Base-by-base conservation (phyloP, 2,797 vertebrate species). In the Acanthurus tractus region DNA sequence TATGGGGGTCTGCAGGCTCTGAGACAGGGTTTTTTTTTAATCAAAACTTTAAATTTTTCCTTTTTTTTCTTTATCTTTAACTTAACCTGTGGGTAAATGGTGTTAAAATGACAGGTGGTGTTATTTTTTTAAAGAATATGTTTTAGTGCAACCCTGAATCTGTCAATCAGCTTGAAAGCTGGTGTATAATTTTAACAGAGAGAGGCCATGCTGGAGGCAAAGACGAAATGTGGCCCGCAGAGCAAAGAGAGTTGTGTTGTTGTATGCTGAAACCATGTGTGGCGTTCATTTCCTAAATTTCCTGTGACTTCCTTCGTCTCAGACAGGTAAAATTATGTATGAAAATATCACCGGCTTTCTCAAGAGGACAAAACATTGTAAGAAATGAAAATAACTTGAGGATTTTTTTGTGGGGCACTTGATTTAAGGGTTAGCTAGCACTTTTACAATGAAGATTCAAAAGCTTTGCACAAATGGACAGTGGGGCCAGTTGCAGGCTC, bases 241-340 rank as follows among this genome's bases (percentile, higher is more conserved):
- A 81, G 71, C 68, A 45, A 49, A 66, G 49, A 61, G 46, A 73
- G 64, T 34, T 66, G 55, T 62, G 69, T 79, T 55, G 44, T 50
- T 79, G 50, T 15, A 49, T 69, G 69, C 23, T 76, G 42, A 85
- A 84, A 87, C 36, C 63, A 73, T 64, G 78, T 65, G 50, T 52
- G 59, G 69, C 6, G 38, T 56, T 89, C 73, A 75, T 86, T 91
- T 91, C 73, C 84, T 66, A 84, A 66, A 83, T 82, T 83, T 85
- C 80, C 77, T 66, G 56, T 57, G 36, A 85, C 49, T 14, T 13
- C 42, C 42, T 44, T 44, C 2, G 50, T 46, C 48, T 64, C 42
- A 67, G 20, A 56, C 52, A 70, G 63, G 44, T 54, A 56, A 14
- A 69, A 55, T 72, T 64, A 68, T 56, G 14, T 25, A 36, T 36